These are phyloP conservation scores for Mastacembelus armatus DNA, from an alignment of 2,797 vertebrate genomes.

Conservation along the genomic window DNA sequence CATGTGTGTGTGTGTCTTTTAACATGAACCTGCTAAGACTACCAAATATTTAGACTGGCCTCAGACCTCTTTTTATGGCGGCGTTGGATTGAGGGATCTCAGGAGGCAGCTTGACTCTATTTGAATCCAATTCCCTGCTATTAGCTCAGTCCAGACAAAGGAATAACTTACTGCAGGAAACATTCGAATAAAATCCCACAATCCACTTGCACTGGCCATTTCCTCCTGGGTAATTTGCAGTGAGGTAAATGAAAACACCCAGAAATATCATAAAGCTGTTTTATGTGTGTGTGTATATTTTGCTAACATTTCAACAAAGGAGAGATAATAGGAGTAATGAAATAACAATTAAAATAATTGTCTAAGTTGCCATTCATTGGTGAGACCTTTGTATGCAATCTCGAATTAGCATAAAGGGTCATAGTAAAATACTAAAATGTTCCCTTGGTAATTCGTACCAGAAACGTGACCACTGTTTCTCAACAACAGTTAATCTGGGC, in stretches of 20 bases:
- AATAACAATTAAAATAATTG: constrained; percentile 48
- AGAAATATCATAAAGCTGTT: constrained; percentile 39
- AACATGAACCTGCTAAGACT: constrained; percentile 89
- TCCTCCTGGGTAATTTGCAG: constrained; percentile 73
- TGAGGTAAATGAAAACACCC: constrained; percentile 61
- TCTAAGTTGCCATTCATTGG: constrained; percentile 17
- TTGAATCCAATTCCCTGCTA: constrained; percentile 83
- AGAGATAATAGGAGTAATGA: constrained; percentile 19
- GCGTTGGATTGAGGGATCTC: constrained; percentile 82
- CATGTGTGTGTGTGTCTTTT: constrained; percentile 83
- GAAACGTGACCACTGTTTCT: too few species aligned
- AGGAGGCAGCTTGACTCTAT: constrained; percentile 84
- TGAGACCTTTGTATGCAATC: neutral
- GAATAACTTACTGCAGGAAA: constrained; percentile 84
- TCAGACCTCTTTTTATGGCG: constrained; percentile 80
- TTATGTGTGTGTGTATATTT: too few species aligned
- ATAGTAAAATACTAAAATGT: too few species aligned
- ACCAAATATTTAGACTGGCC: constrained; percentile 87
- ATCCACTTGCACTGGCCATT: constrained; percentile 70
- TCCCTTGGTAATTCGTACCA: too few species aligned
- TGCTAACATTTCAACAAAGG: constrained; percentile 44
- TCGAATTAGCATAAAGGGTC: constrained; percentile 1
- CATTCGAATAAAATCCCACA: constrained; percentile 77
- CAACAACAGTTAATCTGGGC: too few species aligned
- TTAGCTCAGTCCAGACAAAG: constrained; percentile 81